These are phyloP conservation scores for Sipha maydis DNA, from an alignment of 2,888 invertebrate species.

Conservation along the genomic window DNA sequence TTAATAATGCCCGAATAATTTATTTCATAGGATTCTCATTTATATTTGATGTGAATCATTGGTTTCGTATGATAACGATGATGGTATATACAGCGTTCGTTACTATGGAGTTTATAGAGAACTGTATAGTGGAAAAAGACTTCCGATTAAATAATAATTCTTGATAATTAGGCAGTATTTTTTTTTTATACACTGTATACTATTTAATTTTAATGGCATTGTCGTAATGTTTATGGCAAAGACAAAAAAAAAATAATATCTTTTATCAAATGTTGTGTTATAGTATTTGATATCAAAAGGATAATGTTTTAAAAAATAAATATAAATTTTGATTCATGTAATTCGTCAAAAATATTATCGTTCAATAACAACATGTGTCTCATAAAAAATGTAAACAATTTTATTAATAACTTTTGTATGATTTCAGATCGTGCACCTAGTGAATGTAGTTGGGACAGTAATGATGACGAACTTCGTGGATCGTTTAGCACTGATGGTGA, in stretches of 20 bases:
- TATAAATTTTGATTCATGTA: not conserved
- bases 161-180: not conserved
- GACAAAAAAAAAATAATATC: too few relatives aligned
- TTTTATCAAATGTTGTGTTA: too few relatives aligned
- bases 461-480: conserved; percentile 61
- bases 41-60: not conserved
- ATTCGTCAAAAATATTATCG: not conserved
- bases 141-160: not conserved
- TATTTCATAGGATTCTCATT: not conserved
- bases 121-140: not conserved
- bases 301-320: too few relatives aligned
- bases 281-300: too few relatives aligned
- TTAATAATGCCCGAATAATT: not conserved
- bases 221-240: too few relatives aligned
- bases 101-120: not conserved
- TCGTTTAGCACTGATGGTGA: conserved; percentile 63
- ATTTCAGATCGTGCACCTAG: conserved; percentile 76
- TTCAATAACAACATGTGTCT: too few relatives aligned
- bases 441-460: conserved; percentile 71
- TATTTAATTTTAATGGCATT: too few relatives aligned
- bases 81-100: too few relatives aligned
- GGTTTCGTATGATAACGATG: not conserved
- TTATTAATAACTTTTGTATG: conserved; percentile 63
- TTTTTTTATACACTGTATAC: not conserved
- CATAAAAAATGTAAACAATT: too few relatives aligned